phyloP scores from a whole-genome alignment of 1,140 invertebrate genomes.

The Onthophagus taurus region DNA sequence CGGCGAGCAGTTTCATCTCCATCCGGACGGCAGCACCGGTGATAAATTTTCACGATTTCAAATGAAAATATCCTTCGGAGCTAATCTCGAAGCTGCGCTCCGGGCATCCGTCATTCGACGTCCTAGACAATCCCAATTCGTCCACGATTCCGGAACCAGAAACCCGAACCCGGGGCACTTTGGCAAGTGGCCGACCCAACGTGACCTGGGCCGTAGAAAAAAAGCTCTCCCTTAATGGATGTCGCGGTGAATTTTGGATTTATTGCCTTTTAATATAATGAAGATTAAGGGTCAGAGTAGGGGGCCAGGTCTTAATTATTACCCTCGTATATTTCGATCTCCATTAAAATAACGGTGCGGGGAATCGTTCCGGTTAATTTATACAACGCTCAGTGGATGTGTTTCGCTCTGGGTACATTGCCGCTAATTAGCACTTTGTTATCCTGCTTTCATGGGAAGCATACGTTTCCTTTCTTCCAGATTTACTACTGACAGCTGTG shows the following conservation, averaged over 20 bases:
- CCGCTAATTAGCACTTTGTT: no score
- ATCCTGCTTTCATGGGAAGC: no score
- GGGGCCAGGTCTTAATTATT: constrained; percentile 5
- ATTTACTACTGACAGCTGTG: no score
- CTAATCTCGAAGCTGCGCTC: not conserved
- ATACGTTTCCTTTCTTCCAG: no score
- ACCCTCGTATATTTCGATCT: not conserved
- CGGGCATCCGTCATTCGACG: not conserved
- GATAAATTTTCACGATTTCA: not conserved
- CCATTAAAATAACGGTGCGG: not conserved
- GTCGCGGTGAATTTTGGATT: no score
- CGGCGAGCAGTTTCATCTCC: no score
- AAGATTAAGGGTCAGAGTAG: constrained; percentile 13
- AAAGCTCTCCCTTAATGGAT: constrained; percentile 2
- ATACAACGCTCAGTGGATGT: no score
- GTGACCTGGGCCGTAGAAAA: not conserved
- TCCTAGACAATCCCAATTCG: no score
- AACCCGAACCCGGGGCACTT: no score
- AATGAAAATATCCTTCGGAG: not conserved
- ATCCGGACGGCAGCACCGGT: no score
- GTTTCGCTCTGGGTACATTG: no score
- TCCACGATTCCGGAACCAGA: not conserved
- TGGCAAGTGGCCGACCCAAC: not conserved
- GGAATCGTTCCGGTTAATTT: no score
- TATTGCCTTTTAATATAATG: constrained; percentile 20